These are phyloP conservation scores for Criorhina ranunculi DNA, from an alignment of 2,888 invertebrate species.

Conservation along the genomic window DNA sequence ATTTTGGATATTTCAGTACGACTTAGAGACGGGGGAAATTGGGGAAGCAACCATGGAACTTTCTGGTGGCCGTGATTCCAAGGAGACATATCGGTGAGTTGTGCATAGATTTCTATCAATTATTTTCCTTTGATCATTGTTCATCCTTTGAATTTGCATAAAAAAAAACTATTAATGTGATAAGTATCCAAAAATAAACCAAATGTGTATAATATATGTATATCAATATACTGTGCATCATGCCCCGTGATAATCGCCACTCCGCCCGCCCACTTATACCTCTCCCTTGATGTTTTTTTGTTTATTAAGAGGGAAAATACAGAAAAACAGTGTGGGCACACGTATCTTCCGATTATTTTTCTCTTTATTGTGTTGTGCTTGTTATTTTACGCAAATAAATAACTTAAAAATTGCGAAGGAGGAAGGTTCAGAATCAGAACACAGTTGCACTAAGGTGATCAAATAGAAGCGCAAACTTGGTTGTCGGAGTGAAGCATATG, in stretches of 20 bases:
- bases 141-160: constrained; percentile 10
- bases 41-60: constrained; percentile 52
- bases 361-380: constrained; percentile 1
- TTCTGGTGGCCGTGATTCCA: constrained; percentile 69
- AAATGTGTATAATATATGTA: not conserved
- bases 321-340: not conserved
- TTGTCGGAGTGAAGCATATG: not conserved
- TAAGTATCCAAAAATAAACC: constrained; percentile 55
- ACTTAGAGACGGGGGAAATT: constrained; percentile 17
- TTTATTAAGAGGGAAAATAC: constrained; percentile 29
- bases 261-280: not conserved
- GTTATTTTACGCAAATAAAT: constrained; percentile 16
- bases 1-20: constrained; percentile 45
- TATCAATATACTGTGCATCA: constrained; percentile 30
- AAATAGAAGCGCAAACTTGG: constrained; percentile 7
- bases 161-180: constrained; percentile 1
- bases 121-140: constrained; percentile 8
- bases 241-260: constrained; percentile 28
- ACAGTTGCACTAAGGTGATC: not conserved
- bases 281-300: constrained; percentile 15
- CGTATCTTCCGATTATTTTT: constrained; percentile 1
- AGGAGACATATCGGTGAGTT: constrained; percentile 73
- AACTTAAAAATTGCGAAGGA: not conserved
- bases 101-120: not conserved
- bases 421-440: not conserved